A percentile compares a stretch with the other conserved stretches of the same genome.
Evolutionary conservation across 2,113 vertebrate species (phyloP).

Genomic region (Scomber scombrus): DNA sequence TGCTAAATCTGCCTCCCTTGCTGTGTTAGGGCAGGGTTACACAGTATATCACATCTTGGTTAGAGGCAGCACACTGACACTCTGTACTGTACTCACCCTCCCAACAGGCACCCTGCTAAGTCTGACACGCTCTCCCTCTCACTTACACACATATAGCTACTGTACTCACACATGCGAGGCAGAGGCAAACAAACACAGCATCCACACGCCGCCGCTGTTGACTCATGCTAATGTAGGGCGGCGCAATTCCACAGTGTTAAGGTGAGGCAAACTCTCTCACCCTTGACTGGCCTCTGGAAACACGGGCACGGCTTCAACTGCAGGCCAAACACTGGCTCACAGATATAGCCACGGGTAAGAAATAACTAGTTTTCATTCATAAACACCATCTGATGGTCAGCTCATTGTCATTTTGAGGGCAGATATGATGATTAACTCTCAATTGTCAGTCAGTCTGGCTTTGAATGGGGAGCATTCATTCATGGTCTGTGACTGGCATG

Average conservation of each 20-base stretch:
- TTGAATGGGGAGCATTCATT: conserved; percentile 26
- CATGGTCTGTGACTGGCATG: background rate
- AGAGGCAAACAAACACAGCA: conserved; percentile 60
- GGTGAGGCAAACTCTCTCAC: conserved; percentile 68
- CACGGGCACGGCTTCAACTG: conserved; percentile 40
- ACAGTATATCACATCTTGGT: conserved; percentile 30
- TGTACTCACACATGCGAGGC: conserved; percentile 47
- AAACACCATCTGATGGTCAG: conserved; percentile 42
- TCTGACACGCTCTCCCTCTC: conserved; percentile 8
- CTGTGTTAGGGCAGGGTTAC: conserved; percentile 20
- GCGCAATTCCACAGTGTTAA: conserved; percentile 30
- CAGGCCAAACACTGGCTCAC: conserved; percentile 47
- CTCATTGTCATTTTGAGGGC: conserved; percentile 52
- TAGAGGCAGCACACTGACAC: conserved; percentile 55
- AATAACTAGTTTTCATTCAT: conserved; percentile 48
- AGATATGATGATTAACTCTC: conserved; percentile 41
- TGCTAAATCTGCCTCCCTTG: conserved; percentile 33
- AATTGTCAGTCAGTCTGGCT: conserved; percentile 17
- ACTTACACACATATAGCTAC: conserved; percentile 41
- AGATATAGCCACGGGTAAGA: conserved; percentile 6
- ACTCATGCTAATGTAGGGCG: conserved; percentile 64
- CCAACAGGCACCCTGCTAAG: conserved; percentile 40
- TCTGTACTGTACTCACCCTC: conserved; percentile 43
- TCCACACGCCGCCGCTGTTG: conserved; percentile 52
- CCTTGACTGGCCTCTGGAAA: conserved; percentile 68